phyloP scores from a whole-genome alignment of 1,140 invertebrate species.

The Aphaenogaster floridana region DNA sequence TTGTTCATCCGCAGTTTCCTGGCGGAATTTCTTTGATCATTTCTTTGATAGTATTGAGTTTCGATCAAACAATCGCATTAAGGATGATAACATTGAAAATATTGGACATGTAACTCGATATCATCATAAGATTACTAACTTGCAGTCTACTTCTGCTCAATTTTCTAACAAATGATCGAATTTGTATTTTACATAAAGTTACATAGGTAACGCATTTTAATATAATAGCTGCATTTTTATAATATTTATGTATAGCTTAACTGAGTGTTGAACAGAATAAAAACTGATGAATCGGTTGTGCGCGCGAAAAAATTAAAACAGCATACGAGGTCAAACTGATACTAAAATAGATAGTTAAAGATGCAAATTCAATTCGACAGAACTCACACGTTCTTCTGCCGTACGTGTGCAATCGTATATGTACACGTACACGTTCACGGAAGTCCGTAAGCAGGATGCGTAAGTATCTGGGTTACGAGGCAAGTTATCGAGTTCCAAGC shows the following conservation, averaged over 20 bases:
- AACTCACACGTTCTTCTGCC: neutral
- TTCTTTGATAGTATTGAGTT: neutral
- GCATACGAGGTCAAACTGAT: neutral
- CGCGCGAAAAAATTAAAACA: neutral
- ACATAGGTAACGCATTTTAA: neutral
- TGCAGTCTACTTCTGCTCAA: neutral
- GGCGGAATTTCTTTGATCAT: neutral
- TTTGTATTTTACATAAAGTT: neutral
- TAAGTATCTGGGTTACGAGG: slow-evolving; percentile 32
- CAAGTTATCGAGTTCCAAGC: slow-evolving; percentile 34
- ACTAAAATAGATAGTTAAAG: neutral
- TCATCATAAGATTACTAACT: neutral
- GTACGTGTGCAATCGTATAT: neutral
- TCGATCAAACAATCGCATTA: neutral
- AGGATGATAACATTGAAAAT: slow-evolving; percentile 15
- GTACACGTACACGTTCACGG: neutral
- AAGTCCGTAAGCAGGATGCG: slow-evolving; percentile 18
- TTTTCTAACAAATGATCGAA: neutral
- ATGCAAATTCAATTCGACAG: neutral
- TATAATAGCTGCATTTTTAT: neutral
- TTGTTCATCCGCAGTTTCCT: neutral
- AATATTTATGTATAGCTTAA: neutral
- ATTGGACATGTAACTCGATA: neutral
- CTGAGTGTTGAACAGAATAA: neutral
- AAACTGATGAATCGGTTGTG: neutral